Evolutionary conservation across 1,140 invertebrate genomes (phyloP), one percentile per base, ranked within the genome.

Genomic region (Aculops lycopersici): DNA sequence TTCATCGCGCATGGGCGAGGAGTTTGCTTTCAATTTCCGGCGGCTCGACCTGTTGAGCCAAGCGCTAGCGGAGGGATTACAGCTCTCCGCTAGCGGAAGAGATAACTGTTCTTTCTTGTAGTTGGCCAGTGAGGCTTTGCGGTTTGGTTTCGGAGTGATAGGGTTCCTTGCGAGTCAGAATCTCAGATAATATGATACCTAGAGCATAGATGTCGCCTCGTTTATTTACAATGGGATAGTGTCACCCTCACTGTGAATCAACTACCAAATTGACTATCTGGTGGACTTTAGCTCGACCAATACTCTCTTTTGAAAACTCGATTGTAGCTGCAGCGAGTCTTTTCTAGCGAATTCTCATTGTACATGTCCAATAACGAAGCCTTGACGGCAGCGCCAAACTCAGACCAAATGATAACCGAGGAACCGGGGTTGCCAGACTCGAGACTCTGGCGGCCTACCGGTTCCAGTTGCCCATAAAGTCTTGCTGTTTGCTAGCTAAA

Each of bases 151-250:
- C 4, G 21, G 20, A 64, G 45, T 77, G 77, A 55, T 76, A 90
- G 1, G 83, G 81, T 37, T 76, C 77, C 53, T 69, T 68, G 46
- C 81, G 64, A 38, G 75, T 76, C 48, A 86, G 69, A 1, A 86
- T 72, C 58, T 88, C 80, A 53, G 81, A 77, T 65, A 84, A 71
- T 44, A 86, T 71, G 45, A 88, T 84, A 19, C 71, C 75, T 52
- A 88, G 81, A 45, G 74, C 76, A 58, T 79, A 88, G 40, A 86
- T 74, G 55, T 88, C 81, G 0, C 69, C 81, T 1, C 71, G 57
- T 56, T 75, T 75, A 4, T 73, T 71, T 35, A 75, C 75, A 48
- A 62, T 58, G 47, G 62, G 63, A 41, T 65, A 58, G 74, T 65
- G 0, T 76, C 74, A 0, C 79, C 72, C 51, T 86, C 84, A 54